Percentiles rank a stretch among this genome's conserved stretches.
phyloP scores from a whole-genome alignment of 1,140 invertebrate species.

The Ooceraea biroi region DNA sequence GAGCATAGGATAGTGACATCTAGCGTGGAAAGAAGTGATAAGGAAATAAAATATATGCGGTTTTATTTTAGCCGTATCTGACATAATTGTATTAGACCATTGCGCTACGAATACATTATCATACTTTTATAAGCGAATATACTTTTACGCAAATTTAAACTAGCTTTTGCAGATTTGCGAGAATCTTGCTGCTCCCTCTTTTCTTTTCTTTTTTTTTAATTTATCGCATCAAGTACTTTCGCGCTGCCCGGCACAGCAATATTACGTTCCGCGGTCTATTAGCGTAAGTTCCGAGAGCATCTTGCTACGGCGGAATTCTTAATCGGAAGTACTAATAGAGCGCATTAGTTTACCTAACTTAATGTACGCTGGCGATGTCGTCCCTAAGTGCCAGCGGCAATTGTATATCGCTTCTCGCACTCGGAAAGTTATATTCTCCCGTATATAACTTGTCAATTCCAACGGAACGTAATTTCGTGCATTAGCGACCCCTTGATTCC shows the following conservation, averaged over 20 bases:
- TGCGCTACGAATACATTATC: background rate
- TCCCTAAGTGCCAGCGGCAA: background rate
- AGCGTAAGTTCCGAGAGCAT: background rate
- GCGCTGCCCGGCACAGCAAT: too few relatives aligned
- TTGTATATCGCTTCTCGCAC: background rate
- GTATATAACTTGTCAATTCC: background rate
- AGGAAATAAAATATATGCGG: background rate
- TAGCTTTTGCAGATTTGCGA: too few relatives aligned
- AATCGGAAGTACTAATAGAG: background rate
- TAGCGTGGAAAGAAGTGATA: slow-evolving; percentile 8
- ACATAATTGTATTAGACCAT: background rate
- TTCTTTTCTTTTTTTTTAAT: too few relatives aligned
- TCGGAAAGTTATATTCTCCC: background rate
- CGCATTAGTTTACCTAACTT: background rate
- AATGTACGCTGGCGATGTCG: background rate
- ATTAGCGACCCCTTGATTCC: too few relatives aligned
- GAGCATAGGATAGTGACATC: slow-evolving; percentile 47
- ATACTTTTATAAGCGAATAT: too few relatives aligned
- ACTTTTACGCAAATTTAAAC: too few relatives aligned
- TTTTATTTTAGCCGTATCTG: background rate
- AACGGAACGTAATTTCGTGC: too few relatives aligned
- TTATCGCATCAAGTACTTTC: too few relatives aligned
- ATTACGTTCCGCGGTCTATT: background rate
- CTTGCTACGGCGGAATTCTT: background rate
- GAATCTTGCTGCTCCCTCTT: too few relatives aligned